phyloP scores from a whole-genome alignment of 2,113 vertebrate species.

The Asarcornis scutulata region DNA sequence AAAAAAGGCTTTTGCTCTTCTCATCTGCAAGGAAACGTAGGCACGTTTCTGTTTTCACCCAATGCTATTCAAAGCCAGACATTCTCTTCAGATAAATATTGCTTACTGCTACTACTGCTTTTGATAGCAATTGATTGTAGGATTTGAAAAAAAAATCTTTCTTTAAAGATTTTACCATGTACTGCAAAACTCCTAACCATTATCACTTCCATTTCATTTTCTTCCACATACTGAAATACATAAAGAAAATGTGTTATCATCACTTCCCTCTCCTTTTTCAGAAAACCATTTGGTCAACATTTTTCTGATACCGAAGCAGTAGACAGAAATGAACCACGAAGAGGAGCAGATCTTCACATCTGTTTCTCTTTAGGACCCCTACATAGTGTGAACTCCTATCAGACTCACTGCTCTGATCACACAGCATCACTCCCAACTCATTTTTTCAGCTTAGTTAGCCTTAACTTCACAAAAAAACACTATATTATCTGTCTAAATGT shows the following conservation, averaged over 20 bases:
- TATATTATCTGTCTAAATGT: not conserved
- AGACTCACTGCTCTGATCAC: not conserved
- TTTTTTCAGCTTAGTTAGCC: not conserved
- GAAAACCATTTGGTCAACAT: not conserved
- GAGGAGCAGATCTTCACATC: not conserved
- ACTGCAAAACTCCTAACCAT: not conserved
- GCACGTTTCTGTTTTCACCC: not conserved
- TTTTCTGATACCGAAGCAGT: not conserved
- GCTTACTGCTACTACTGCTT: rapidly evolving
- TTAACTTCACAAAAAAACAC: not conserved
- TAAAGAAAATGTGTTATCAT: not conserved
- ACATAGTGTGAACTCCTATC: not conserved
- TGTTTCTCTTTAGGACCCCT: not conserved
- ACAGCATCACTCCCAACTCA: not conserved
- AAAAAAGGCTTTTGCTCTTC: not conserved
- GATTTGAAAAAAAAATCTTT: not conserved
- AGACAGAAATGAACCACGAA: not conserved
- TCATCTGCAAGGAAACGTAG: not conserved
- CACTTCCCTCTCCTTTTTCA: not conserved
- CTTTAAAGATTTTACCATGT: not conserved
- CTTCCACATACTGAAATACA: not conserved
- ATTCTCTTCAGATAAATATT: not conserved
- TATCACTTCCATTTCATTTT: not conserved
- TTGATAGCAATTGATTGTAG: not conserved
- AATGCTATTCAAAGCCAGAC: not conserved